Evolutionary conservation across 2,797 vertebrate genomes (phyloP).

Genomic region (Iguana delicatissima): DNA sequence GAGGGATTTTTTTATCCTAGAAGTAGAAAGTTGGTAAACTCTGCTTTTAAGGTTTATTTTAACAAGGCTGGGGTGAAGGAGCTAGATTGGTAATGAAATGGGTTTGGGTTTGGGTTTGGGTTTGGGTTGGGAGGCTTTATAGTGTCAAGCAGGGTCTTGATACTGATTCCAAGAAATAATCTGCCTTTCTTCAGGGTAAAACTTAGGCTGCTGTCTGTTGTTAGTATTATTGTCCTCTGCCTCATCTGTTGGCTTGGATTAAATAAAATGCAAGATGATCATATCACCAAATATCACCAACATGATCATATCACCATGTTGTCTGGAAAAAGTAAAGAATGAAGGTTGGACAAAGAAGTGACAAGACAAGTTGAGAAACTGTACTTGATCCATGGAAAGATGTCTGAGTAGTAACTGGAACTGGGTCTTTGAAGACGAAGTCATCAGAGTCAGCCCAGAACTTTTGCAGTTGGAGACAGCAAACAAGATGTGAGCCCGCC

Average conservation of each 20-base stretch:
- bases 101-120: no score
- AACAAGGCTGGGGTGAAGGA: background rate
- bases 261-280: background rate
- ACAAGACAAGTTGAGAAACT: background rate
- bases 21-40: background rate
- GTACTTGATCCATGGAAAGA: background rate
- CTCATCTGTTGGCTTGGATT: background rate
- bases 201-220: no score
- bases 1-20: background rate
- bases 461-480: no score
- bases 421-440: background rate
- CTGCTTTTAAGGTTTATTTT: background rate
- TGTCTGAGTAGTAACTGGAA: background rate
- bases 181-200: no score
- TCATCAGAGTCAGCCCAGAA: background rate
- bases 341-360: no score
- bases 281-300: background rate
- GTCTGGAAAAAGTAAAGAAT: no score
- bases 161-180: no score
- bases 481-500: background rate
- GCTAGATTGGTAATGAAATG: background rate
- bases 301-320: background rate
- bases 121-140: no score
- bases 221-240: background rate
- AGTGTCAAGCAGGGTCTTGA: no score